phyloP scores from a whole-genome alignment of 2,797 vertebrate genomes.

The Myotis pilosus region DNA sequence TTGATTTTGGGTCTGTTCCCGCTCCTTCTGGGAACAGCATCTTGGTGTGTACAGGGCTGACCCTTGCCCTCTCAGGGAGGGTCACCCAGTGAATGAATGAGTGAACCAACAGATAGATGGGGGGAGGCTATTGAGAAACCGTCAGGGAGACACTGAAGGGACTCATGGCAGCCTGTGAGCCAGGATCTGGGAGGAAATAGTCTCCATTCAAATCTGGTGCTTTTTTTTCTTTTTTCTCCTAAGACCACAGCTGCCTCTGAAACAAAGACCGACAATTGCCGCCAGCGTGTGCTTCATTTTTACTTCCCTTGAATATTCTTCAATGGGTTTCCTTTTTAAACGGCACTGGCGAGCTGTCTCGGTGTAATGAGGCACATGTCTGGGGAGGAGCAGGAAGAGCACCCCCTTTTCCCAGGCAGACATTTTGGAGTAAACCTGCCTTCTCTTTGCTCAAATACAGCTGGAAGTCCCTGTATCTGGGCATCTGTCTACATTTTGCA shows the following conservation, averaged over 20 bases:
- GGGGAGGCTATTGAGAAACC: background rate
- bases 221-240: background rate
- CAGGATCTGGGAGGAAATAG: background rate
- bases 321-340: background rate
- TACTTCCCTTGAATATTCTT: constrained; percentile 24
- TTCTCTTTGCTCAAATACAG: background rate
- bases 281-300: background rate
- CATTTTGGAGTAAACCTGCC: background rate
- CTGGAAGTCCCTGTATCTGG: no score
- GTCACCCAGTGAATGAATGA: background rate
- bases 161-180: background rate
- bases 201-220: background rate
- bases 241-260: constrained; percentile 23
- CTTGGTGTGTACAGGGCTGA: background rate
- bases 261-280: background rate
- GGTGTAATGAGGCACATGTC: background rate
- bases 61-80: background rate
- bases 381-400: background rate
- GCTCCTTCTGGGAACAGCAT: background rate
- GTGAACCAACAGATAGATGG: background rate
- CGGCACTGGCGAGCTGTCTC: background rate
- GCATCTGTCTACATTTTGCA: background rate
- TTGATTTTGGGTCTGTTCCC: background rate
- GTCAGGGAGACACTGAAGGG: background rate
- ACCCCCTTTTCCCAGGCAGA: background rate